Evolutionary conservation across 2,113 vertebrate genomes (phyloP).

Genomic region (Melanerpes aurifrons): DNA sequence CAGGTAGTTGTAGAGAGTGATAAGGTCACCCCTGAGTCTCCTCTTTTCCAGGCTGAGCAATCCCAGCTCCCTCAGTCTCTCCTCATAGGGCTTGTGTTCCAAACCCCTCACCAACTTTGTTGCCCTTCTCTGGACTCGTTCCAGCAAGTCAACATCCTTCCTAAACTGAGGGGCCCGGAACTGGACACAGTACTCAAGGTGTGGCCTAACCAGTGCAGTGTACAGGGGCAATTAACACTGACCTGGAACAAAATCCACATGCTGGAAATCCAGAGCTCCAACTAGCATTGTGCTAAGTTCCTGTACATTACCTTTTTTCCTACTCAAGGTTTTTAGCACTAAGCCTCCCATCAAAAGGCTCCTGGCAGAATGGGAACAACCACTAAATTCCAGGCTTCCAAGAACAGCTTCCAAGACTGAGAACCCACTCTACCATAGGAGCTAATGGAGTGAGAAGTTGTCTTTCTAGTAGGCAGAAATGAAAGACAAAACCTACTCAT

Average conservation of each 20-base stretch:
- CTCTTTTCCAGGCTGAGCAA: too few relatives aligned
- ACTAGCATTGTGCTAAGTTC: neutral
- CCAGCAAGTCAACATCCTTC: too few relatives aligned
- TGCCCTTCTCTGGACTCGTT: too few relatives aligned
- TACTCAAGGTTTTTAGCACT: neutral
- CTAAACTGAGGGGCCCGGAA: too few relatives aligned
- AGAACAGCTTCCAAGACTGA: neutral
- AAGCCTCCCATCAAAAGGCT: neutral
- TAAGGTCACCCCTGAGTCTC: too few relatives aligned
- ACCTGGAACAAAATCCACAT: neutral
- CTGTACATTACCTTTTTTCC: neutral
- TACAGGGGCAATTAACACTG: too few relatives aligned
- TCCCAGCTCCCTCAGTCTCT: too few relatives aligned
- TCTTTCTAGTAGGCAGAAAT: neutral
- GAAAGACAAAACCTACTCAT: neutral
- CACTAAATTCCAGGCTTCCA: neutral
- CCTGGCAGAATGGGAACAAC: neutral
- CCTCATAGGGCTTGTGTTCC: too few relatives aligned
- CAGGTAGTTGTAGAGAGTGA: too few relatives aligned
- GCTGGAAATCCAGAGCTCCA: neutral
- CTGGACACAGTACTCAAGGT: too few relatives aligned
- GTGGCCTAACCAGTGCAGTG: too few relatives aligned
- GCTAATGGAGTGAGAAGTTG: neutral
- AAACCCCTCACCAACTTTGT: too few relatives aligned
- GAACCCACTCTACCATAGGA: neutral